Conservation (phyloP, 1,140 invertebrate genomes). For the Cotesia typhae region DNA sequence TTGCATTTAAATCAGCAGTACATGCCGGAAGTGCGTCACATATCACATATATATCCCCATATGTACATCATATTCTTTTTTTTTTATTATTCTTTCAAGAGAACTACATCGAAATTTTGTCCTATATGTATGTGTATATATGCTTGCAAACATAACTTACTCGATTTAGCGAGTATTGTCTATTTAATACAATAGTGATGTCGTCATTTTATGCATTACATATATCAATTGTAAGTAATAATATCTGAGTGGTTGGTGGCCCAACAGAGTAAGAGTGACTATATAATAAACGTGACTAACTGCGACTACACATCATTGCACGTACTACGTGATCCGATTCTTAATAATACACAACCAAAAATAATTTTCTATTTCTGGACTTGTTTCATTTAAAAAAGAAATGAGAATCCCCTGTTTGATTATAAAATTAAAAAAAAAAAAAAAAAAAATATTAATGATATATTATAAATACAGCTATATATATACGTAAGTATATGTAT, state of each 20-base stretch:
- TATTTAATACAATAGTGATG: neutral
- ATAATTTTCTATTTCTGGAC: conserved; percentile 28
- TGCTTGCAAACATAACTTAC: neutral
- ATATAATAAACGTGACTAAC: conserved; percentile 27
- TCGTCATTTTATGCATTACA: neutral
- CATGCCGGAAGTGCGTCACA: conserved; percentile 61
- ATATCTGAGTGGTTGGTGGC: conserved; percentile 2
- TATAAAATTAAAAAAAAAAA: too few species aligned
- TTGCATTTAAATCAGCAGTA: conserved; percentile 58
- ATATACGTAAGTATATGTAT: too few species aligned
- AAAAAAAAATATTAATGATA: too few species aligned
- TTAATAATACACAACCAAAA: conserved; percentile 19
- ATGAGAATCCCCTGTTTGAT: too few species aligned
- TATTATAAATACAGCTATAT: too few species aligned
- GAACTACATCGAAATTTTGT: conserved; percentile 4
- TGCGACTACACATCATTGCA: conserved; percentile 20
- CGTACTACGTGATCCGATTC: conserved; percentile 29
- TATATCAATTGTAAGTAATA: neutral
- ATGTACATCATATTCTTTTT: neutral
- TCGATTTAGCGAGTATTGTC: neutral
- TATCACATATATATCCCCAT: conserved; percentile 25
- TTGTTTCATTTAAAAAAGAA: neutral
- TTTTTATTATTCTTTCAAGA: neutral
- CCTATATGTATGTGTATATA: neutral
- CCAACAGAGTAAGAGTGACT: neutral